Evolutionary conservation across 1,140 invertebrate genomes (phyloP), one percentile per base, ranked within the genome.

Genomic region (Metaphire vulgaris): DNA sequence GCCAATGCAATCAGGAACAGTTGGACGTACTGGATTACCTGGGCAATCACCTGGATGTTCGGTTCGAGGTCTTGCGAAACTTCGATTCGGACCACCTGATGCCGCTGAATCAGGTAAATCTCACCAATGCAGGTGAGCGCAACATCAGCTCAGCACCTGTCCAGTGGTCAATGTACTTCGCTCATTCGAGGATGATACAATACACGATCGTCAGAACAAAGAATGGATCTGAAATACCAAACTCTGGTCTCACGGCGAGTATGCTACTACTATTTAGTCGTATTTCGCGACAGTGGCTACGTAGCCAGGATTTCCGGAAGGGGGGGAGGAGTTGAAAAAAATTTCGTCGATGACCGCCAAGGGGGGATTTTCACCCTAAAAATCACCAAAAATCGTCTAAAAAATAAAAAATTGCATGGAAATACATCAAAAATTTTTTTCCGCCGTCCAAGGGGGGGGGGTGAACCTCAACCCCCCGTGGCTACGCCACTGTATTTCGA

Each of bases 31-130:
- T 84, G 0, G 79, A 82, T 76, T 83, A 82, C 68, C 75, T 84
- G 1, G 77, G 78, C 15, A 34, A 72, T 0, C 30, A 80, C 30
- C 26, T 83, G 1, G 67, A 72, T 0, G 68, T 82, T 14, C 71
- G 56, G 21, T 81, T 77, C 34, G 77, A 81, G 16, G 81, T 84
- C 0, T 30, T 80, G 0, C 79, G 80, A 69, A 84, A 84, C 74
- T 76, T 80, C 75, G 33, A 70, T 21, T 76, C n/a, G n/a, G n/a
- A n/a, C n/a, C n/a, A n/a, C n/a, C n/a, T n/a, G n/a, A 56, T 56
- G 21, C 6, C 41, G 21, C 6, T 6, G 41, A 56, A 56, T 56
- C 41, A 56, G 41, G 6, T 56, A 6, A 56, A 56, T 21, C 41
- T 56, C 12, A 80, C 70, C 34, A 83, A 83, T 64, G 71, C 30